Evolutionary conservation across 2,113 vertebrate species (phyloP).

Genomic region (Struthio camelus): DNA sequence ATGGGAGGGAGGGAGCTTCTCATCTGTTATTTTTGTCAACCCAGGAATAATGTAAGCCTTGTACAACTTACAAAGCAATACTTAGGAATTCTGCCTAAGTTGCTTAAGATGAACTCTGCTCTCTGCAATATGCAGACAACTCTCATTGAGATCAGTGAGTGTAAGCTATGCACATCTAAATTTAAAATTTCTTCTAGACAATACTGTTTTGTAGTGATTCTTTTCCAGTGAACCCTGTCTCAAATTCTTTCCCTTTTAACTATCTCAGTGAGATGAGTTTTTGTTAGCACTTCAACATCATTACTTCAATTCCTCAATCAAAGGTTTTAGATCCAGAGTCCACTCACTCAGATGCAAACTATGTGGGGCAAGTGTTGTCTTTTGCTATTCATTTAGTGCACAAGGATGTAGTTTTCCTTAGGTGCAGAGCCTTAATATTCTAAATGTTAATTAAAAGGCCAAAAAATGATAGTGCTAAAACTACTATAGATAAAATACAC

Average conservation of each 20-base stretch:
- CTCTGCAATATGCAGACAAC: not conserved
- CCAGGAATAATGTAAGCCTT: conserved; percentile 43
- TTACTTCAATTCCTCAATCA: not conserved
- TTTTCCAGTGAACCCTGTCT: not conserved
- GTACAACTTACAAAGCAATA: not conserved
- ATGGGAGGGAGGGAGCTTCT: not conserved
- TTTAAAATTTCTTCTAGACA: not conserved
- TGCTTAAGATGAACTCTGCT: conserved; percentile 1
- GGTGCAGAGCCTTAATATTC: not conserved
- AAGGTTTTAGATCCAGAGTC: not conserved
- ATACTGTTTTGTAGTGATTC: not conserved
- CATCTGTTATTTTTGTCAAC: conserved; percentile 29
- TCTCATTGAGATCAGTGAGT: not conserved
- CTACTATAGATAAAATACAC: not conserved
- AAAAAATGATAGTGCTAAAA: not conserved
- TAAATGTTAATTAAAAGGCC: not conserved
- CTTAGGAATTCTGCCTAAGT: not conserved
- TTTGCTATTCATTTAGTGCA: not conserved
- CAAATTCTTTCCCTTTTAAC: not conserved
- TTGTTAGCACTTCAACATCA: not conserved
- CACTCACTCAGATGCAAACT: not conserved
- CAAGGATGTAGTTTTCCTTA: not conserved
- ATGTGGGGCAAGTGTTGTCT: accelerated
- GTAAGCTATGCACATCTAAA: not conserved
- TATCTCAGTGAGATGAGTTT: not conserved